Conservation (phyloP, 2,797 vertebrate species). For the Thripadectes ignobilis region DNA sequence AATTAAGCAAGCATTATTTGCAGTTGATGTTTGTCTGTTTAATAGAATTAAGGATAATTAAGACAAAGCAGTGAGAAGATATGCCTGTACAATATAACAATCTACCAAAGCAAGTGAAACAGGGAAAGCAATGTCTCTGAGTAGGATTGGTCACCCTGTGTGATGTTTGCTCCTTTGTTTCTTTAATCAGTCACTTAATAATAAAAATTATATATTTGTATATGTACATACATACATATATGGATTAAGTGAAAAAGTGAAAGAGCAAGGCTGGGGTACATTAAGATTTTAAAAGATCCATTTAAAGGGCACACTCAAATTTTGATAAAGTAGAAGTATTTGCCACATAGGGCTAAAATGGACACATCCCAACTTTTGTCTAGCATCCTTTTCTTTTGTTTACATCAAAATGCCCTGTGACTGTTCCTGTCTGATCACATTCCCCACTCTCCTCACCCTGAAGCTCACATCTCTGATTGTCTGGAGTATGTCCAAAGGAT, state of each 20-base stretch:
- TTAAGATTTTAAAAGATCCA: background rate
- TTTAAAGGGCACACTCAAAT: background rate
- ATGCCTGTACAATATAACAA: background rate
- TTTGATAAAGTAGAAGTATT: background rate
- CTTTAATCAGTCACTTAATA: background rate
- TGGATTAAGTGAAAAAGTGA: background rate
- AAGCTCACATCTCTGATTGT: background rate
- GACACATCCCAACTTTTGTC: background rate
- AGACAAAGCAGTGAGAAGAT: slow-evolving; percentile 25
- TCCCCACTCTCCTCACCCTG: background rate
- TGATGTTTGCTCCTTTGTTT: background rate
- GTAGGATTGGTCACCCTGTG: background rate
- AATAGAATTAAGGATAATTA: slow-evolving; percentile 62
- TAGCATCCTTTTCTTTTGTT: background rate
- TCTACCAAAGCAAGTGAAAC: background rate
- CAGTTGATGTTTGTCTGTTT: slow-evolving; percentile 53
- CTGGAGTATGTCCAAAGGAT: background rate
- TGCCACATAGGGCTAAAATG: background rate
- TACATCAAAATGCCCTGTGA: background rate
- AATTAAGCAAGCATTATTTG: slow-evolving; percentile 57
- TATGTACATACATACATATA: no score
- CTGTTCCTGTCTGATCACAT: background rate
- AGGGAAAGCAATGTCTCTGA: background rate
- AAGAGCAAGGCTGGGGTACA: background rate
- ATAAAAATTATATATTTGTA: background rate